Evolutionary conservation across 2,888 invertebrate genomes (phyloP).

Genomic region (Unio delphinus): DNA sequence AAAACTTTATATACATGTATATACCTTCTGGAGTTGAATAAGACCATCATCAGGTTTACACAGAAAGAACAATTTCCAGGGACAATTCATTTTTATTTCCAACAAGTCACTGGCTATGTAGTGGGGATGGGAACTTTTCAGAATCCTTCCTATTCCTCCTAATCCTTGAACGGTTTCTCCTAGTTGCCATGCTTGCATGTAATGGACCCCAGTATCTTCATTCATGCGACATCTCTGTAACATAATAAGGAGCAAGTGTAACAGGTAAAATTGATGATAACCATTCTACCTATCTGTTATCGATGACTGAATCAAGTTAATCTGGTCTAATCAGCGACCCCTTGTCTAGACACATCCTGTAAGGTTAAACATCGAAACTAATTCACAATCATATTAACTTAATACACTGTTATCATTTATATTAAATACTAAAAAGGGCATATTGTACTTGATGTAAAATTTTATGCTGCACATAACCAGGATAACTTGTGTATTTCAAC

Average conservation of each 20-base stretch:
- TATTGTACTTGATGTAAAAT: no score
- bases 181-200: slow-evolving; percentile 63
- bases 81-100: slow-evolving; percentile 51
- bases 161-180: slow-evolving; percentile 66
- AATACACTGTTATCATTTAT: no score
- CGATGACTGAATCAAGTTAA: no score
- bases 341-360: no score
- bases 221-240: slow-evolving; percentile 71
- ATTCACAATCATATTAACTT: no score
- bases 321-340: no score
- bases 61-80: slow-evolving; percentile 59
- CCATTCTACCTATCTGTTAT: no score
- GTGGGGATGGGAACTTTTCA: slow-evolving; percentile 36
- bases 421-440: no score
- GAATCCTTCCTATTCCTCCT: slow-evolving; percentile 66
- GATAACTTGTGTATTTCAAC: no score
- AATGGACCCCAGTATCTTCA: slow-evolving; percentile 69
- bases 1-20: background rate
- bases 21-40: slow-evolving; percentile 25
- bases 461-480: no score
- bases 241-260: background rate
- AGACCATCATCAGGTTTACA: slow-evolving; percentile 19
- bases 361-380: no score
- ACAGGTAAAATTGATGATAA: background rate
- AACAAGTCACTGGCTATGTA: slow-evolving; percentile 60